phyloP scores from a whole-genome alignment of 2,113 vertebrate species.

The Cyanocitta stelleri region DNA sequence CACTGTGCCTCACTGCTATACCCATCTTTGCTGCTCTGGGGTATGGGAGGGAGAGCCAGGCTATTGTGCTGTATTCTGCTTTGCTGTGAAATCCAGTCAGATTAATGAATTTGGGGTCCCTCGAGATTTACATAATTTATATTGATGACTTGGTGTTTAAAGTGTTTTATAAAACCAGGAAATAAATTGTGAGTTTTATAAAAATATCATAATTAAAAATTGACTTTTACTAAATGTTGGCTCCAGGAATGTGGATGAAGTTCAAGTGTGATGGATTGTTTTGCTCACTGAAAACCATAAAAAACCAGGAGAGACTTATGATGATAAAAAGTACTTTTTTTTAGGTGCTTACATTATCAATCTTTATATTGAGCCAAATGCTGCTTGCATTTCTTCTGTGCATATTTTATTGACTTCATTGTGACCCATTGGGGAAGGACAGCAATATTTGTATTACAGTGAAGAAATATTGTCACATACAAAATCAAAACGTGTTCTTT shows the following conservation, averaged over 20 bases:
- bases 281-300: constrained; percentile 11
- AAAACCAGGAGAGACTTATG: background rate
- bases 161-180: constrained; percentile 12
- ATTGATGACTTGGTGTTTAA: background rate
- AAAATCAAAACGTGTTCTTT: background rate
- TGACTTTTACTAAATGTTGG: constrained; percentile 27
- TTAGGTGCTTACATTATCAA: constrained; percentile 27
- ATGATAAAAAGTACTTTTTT: constrained; percentile 36
- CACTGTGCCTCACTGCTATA: background rate
- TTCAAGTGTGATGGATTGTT: constrained; percentile 36
- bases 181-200: constrained; percentile 19
- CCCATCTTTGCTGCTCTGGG: background rate
- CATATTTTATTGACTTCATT: constrained; percentile 31
- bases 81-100: constrained; percentile 5
- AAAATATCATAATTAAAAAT: constrained; percentile 56
- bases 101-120: background rate
- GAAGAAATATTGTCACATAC: background rate
- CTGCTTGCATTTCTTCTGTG: background rate
- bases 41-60: background rate
- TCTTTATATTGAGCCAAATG: constrained; percentile 44
- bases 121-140: constrained; percentile 10
- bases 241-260: background rate
- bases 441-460: background rate
- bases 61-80: background rate
- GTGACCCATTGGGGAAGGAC: background rate